These are phyloP conservation scores for Osmerus eperlanus DNA, from an alignment of 2,113 vertebrate genomes.

Conservation along the genomic window DNA sequence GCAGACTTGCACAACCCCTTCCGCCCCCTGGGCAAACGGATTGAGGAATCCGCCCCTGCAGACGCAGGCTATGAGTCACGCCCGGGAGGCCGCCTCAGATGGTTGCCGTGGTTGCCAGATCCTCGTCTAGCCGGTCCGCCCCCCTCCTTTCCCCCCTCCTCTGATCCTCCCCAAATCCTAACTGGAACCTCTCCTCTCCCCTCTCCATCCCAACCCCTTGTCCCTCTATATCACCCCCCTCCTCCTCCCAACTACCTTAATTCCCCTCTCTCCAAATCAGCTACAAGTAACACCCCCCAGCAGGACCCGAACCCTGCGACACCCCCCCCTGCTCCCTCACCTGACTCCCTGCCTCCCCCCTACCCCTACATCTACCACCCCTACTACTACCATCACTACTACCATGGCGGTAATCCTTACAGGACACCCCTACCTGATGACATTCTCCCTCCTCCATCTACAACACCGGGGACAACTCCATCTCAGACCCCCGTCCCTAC, in stretches of 20 bases:
- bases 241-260: constrained; percentile 21
- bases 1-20: neutral
- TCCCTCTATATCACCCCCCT: neutral
- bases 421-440: neutral
- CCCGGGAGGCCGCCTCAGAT: too few species aligned
- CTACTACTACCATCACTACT: constrained; percentile 5
- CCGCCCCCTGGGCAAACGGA: neutral
- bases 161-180: neutral
- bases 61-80: too few species aligned
- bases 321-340: neutral
- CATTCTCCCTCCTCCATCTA: neutral
- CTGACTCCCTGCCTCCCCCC: constrained; percentile 6
- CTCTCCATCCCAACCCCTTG: neutral
- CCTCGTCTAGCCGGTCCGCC: too few species aligned
- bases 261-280: constrained; percentile 20
- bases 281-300: neutral
- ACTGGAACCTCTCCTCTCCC: neutral
- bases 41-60: neutral
- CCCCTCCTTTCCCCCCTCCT: neutral
- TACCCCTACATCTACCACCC: constrained; percentile 26
- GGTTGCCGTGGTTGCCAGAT: too few species aligned
- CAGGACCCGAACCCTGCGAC: neutral
- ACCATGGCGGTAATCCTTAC: constrained; percentile 23
- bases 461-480: neutral
- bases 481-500: neutral